Conservation (phyloP, 2,113 vertebrate genomes). For the Climacteris rufus region DNA sequence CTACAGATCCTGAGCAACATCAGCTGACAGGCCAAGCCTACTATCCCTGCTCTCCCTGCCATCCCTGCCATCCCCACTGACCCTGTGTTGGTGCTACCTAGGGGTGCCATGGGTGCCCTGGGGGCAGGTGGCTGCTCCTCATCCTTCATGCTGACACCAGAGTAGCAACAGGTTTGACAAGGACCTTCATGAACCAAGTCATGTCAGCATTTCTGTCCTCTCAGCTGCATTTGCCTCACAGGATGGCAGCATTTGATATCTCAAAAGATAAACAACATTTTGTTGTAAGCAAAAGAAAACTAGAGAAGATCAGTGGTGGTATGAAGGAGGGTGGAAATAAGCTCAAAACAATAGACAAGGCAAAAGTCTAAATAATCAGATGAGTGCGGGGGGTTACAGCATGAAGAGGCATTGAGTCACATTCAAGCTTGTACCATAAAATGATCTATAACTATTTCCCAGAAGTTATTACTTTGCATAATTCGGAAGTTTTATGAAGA, state of each 20-base stretch:
- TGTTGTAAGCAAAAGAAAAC: constrained; percentile 7
- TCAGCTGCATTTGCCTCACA: background rate
- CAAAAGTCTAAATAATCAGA: constrained; percentile 23
- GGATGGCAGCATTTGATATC: background rate
- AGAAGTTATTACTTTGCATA: constrained; percentile 61
- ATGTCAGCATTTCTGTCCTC: background rate
- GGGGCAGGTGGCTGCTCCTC: background rate
- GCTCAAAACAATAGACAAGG: background rate
- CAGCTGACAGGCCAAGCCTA: background rate
- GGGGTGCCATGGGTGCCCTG: background rate
- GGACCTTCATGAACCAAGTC: background rate
- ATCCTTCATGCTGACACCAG: background rate
- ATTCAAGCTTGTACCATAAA: constrained; percentile 18
- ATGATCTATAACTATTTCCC: constrained; percentile 46
- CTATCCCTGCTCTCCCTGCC: background rate
- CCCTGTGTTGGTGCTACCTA: accelerated
- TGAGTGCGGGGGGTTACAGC: background rate
- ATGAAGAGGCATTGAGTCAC: constrained; percentile 44
- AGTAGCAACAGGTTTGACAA: background rate
- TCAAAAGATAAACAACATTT: constrained; percentile 17
- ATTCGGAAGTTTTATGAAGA: constrained; percentile 41
- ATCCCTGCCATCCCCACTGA: background rate
- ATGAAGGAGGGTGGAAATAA: background rate
- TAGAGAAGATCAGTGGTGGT: background rate
- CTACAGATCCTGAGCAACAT: background rate